Evolutionary conservation across 1,140 invertebrate genomes (phyloP).

Genomic region (Pinna nobilis): DNA sequence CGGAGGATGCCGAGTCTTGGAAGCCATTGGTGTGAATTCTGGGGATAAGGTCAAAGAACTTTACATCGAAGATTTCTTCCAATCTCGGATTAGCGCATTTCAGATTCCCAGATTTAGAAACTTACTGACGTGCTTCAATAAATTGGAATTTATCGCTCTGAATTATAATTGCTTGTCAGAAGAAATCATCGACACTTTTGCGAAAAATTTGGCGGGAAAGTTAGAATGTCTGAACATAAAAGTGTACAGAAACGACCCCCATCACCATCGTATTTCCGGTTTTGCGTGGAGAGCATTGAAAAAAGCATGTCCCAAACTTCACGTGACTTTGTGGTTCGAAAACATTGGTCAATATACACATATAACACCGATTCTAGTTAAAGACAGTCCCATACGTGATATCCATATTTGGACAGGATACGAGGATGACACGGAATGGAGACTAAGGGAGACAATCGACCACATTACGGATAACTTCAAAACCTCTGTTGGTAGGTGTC

Average conservation of each 20-base stretch:
- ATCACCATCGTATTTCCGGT: conserved; percentile 36
- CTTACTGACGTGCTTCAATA: conserved; percentile 32
- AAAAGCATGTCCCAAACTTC: conserved; percentile 37
- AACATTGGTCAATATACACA: conserved; percentile 34
- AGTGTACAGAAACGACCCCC: conserved; percentile 46
- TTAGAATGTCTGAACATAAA: conserved; percentile 44
- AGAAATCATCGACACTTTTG: conserved; percentile 41
- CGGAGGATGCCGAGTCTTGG: conserved; percentile 33
- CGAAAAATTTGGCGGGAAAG: conserved; percentile 42
- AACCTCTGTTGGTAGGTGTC: conserved; percentile 22
- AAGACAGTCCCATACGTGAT: conserved; percentile 47
- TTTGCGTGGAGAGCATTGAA: conserved; percentile 32
- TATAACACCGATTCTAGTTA: conserved; percentile 41
- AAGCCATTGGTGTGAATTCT: conserved; percentile 34
- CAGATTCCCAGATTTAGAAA: conserved; percentile 32
- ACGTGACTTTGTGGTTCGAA: conserved; percentile 45
- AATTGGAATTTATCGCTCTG: conserved; percentile 38
- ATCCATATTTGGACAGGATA: conserved; percentile 50
- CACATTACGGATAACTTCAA: conserved; percentile 32
- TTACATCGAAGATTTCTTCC: conserved; percentile 50
- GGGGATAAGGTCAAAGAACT: conserved; percentile 38
- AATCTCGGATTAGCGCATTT: conserved; percentile 36
- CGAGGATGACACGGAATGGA: conserved; percentile 48
- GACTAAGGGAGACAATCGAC: conserved; percentile 29
- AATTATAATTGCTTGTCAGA: conserved; percentile 52